Base-by-base conservation (phyloP, 2,888 invertebrate species). In the Lacanobia wlatinum region DNA sequence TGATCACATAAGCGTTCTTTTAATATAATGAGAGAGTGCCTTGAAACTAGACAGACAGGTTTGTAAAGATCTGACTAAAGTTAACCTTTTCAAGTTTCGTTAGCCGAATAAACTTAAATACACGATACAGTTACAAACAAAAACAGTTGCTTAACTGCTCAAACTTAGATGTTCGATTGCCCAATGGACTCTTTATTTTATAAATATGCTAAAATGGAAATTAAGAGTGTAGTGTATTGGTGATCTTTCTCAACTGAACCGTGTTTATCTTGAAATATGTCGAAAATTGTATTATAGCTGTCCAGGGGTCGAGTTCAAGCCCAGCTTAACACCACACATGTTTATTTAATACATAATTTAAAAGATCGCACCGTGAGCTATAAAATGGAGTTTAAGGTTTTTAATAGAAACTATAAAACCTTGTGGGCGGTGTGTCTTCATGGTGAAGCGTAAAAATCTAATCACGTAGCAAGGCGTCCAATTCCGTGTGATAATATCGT, bases 401-500 rank as follows among this genome's bases (percentile, higher is more conserved):
- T 79, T 83, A 76, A 73, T 64, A 74, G 72, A 73, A 81, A 78
- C 75, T 66, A 68, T 80, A 77, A 78, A 83, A 83, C 50, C 58
- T 78, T 73, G 78, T 83, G 64, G 77, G 76, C 73, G 69, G 53
- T 68, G 74, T 83, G 75, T 83, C 64, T 82, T 71, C 71, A 67
- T 82, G 76, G 76, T 75, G 67, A 74, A 74, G 72, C 74, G 78
- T 87, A 87, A 88, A 88, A 89, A 87, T 86, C 79, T 79, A 87
- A 87, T 88, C 88, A 88, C 87, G 87, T 87, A 85, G 71, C 70
- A 74, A 82, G 75, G 80, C 84, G 79, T 82, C 70, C 82, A 82
- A 86, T 86, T 86, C 78, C 76, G 76, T 80, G 83, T 87, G 85
- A 84, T 86, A 87, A 88, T 89, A 84, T 83, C 84, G 74, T 86